Evolutionary conservation across 1,140 invertebrate species (phyloP).

Genomic region (Aleiodes sp.): DNA sequence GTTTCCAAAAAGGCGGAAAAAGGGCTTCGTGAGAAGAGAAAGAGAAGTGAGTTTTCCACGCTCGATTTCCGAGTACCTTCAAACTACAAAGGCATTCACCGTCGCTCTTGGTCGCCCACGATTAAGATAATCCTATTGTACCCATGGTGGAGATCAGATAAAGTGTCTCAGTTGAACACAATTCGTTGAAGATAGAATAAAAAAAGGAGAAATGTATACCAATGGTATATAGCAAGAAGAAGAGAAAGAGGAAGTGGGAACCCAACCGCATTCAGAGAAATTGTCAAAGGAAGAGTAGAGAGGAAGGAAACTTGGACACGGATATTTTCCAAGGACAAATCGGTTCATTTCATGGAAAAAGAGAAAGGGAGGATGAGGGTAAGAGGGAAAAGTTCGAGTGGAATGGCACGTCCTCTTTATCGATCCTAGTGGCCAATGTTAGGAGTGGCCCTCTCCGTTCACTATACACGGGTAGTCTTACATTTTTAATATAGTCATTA

Average conservation of each 20-base stretch:
- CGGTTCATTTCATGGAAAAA: neutral
- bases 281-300: neutral
- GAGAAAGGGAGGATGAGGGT: neutral
- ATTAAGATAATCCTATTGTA: constrained; percentile 16
- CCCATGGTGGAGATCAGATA: constrained; percentile 2
- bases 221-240: neutral
- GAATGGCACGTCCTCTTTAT: constrained; percentile 13
- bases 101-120: constrained; percentile 8
- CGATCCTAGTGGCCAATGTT: neutral
- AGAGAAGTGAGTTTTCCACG: too few relatives aligned
- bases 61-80: too few relatives aligned
- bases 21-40: too few relatives aligned
- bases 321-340: constrained; percentile 15
- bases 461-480: too few relatives aligned
- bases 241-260: neutral
- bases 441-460: too few relatives aligned
- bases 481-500: neutral
- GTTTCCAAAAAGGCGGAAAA: too few relatives aligned
- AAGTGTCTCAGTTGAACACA: constrained; percentile 6
- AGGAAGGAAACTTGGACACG: neutral
- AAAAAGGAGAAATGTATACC: neutral
- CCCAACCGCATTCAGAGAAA: neutral
- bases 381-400: constrained; percentile 3
- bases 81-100: too few relatives aligned
- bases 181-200: constrained; percentile 5